A percentile compares a stretch with the other conserved stretches of the same genome.
phyloP scores from a whole-genome alignment of 2,888 invertebrate genomes.

The Euzetes globulus region DNA sequence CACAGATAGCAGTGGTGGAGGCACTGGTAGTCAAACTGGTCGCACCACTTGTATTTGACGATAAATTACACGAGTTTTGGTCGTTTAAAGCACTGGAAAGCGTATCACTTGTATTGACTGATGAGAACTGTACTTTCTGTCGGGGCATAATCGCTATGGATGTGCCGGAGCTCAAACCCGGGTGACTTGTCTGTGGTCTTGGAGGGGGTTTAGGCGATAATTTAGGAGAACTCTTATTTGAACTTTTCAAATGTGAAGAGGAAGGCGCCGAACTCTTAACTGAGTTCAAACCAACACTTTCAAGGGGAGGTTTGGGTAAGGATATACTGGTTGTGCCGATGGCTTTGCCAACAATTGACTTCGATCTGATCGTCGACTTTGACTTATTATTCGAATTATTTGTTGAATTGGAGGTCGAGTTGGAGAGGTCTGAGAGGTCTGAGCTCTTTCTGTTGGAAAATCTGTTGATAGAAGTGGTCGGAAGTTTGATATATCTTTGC shows the following conservation, averaged over 20 bases:
- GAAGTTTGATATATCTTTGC: slow-evolving; percentile 34
- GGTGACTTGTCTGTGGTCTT: slow-evolving; percentile 16
- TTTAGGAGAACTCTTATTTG: background rate
- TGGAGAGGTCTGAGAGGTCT: background rate
- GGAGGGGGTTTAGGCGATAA: slow-evolving; percentile 19
- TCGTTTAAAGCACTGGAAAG: background rate
- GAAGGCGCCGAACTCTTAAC: background rate
- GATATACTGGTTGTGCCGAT: background rate
- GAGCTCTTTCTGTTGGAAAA: background rate
- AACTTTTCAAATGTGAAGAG: background rate
- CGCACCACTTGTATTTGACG: slow-evolving; percentile 5
- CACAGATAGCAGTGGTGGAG: background rate
- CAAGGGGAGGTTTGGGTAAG: background rate
- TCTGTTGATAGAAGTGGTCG: slow-evolving; percentile 3
- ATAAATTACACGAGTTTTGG: background rate
- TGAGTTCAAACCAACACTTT: background rate
- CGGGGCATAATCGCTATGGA: slow-evolving; percentile 12
- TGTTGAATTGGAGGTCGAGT: background rate
- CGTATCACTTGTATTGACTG: slow-evolving; percentile 22
- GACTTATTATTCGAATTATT: background rate
- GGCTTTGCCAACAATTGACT: background rate
- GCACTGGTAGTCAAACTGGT: slow-evolving; percentile 22
- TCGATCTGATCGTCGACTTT: background rate
- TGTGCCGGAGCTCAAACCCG: background rate
- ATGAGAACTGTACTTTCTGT: slow-evolving; percentile 20